Percentiles rank a stretch among this genome's conserved stretches.
phyloP scores from a whole-genome alignment of 2,113 vertebrate genomes.

The Macheiramphus alcinus region DNA sequence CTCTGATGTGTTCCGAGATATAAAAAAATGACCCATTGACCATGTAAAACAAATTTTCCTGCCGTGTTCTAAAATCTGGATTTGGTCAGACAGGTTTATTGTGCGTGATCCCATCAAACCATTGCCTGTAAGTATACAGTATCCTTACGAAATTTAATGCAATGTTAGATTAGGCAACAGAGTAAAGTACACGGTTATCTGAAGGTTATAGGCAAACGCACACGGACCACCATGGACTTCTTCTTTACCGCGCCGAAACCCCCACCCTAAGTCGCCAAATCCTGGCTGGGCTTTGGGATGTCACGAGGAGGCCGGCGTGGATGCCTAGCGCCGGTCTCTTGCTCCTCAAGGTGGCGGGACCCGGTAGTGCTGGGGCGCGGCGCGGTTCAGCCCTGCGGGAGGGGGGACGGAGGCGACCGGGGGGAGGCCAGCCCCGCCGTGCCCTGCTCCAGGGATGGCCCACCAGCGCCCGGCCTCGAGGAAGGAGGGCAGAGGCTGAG shows the following conservation, averaged over 20 bases:
- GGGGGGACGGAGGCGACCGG: not conserved
- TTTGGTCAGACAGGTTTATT: conserved; percentile 65
- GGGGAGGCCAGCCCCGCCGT: not conserved
- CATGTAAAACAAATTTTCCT: conserved; percentile 65
- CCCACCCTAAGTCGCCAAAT: not conserved
- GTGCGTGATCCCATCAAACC: conserved; percentile 53
- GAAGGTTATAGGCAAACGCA: not conserved
- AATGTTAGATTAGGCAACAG: conserved; percentile 44
- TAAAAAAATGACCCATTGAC: conserved; percentile 57
- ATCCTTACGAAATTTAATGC: conserved; percentile 57
- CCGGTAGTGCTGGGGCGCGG: not conserved
- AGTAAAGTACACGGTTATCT: not conserved
- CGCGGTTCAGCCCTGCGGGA: not conserved
- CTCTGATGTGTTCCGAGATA: conserved; percentile 53
- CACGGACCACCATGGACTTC: not conserved
- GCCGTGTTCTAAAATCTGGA: conserved; percentile 30
- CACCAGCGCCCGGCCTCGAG: too few species aligned
- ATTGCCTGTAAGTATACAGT: conserved; percentile 34
- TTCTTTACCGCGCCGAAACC: not conserved
- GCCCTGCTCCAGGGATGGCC: not conserved
- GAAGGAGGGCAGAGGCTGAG: not conserved
- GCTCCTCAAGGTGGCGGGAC: conserved; percentile 25
- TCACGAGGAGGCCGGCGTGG: not conserved
- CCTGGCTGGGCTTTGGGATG: not conserved
- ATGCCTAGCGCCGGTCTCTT: not conserved